These are phyloP conservation scores for Palloptera scutellata DNA, from an alignment of 2,888 invertebrate species.

Conservation along the genomic window DNA sequence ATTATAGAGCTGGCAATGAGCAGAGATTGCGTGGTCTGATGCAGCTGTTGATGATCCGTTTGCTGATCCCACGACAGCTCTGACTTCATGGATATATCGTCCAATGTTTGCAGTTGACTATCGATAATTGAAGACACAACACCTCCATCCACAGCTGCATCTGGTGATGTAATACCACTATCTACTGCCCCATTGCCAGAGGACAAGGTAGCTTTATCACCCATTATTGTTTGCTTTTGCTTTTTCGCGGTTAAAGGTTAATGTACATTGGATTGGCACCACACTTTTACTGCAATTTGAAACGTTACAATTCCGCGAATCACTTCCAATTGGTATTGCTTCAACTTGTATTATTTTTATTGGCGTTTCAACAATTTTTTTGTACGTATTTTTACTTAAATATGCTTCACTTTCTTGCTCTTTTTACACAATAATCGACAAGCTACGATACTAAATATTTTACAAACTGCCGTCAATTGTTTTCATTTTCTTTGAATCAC, in stretches of 20 bases:
- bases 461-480: too few species aligned
- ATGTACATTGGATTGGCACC: too few species aligned
- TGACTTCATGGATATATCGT: slow-evolving; percentile 35
- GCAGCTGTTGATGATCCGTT: slow-evolving; percentile 43
- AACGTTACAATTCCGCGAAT: too few species aligned
- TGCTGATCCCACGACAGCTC: slow-evolving; percentile 34
- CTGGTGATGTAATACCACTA: slow-evolving; percentile 2
- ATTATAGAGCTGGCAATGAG: slow-evolving; percentile 60
- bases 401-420: too few species aligned
- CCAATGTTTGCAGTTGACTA: slow-evolving; percentile 21
- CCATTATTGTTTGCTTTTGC: slow-evolving; percentile 17
- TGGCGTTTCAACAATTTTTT: too few species aligned
- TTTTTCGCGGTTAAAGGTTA: background rate
- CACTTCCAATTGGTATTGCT: too few species aligned
- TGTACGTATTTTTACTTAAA: too few species aligned
- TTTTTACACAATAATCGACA: too few species aligned
- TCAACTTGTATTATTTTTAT: too few species aligned
- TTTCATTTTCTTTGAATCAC: too few species aligned
- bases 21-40: slow-evolving; percentile 60
- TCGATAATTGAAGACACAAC: slow-evolving; percentile 7
- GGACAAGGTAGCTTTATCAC: slow-evolving; percentile 19
- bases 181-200: slow-evolving; percentile 12
- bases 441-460: too few species aligned
- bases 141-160: background rate
- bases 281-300: too few species aligned